phyloP scores from a whole-genome alignment of 2,113 vertebrate species.

The Erythrolamprus reginae region DNA sequence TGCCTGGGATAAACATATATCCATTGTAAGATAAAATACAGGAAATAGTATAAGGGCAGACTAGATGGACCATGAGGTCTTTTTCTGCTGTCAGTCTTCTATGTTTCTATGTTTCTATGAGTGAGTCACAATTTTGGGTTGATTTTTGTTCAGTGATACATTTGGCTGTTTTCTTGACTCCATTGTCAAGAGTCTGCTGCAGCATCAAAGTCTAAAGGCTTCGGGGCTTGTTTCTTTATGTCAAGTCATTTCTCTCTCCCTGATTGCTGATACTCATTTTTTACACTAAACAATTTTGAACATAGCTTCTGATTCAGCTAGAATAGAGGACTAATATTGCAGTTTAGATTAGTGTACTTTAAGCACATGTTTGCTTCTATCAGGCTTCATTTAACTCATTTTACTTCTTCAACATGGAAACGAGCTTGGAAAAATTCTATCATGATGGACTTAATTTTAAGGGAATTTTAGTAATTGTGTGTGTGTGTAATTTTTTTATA shows the following conservation, averaged over 20 bases:
- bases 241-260: not conserved
- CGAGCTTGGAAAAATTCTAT: not conserved
- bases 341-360: not conserved
- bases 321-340: too few species aligned
- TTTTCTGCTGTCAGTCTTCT: too few species aligned
- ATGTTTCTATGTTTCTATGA: too few species aligned
- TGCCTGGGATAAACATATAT: too few species aligned
- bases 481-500: not conserved
- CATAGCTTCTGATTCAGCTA: not conserved
- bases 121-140: not conserved
- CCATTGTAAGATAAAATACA: too few species aligned
- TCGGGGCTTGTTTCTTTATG: not conserved
- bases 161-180: not conserved
- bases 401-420: not conserved
- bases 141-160: not conserved
- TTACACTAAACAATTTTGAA: not conserved
- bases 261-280: not conserved
- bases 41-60: too few species aligned
- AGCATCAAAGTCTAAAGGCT: not conserved
- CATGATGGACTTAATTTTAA: constrained; percentile 15
- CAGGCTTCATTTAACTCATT: not conserved
- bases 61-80: too few species aligned
- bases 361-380: not conserved
- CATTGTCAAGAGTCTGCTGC: not conserved
- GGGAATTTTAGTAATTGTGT: not conserved